Conservation (phyloP, 2,113 vertebrate genomes). For the Cynopterus brachyotis region DNA sequence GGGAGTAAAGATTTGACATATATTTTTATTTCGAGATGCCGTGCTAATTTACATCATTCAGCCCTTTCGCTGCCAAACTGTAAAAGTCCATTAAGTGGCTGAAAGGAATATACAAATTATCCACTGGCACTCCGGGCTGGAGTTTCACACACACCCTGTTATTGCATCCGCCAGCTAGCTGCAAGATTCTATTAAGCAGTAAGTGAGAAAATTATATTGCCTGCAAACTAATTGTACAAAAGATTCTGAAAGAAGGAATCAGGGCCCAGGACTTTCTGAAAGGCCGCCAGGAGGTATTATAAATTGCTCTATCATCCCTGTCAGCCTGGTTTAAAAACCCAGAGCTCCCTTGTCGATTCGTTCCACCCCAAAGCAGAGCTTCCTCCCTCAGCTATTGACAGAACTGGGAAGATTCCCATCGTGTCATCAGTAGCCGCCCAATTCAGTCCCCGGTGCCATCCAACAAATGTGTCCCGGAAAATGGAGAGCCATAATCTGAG, state of each 20-base stretch:
- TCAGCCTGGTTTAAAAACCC: conserved; percentile 70
- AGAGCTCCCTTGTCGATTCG: conserved; percentile 70
- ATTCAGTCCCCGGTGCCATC: conserved; percentile 54
- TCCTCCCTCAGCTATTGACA: conserved; percentile 57
- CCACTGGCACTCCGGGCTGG: conserved; percentile 76
- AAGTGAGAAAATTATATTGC: conserved; percentile 85
- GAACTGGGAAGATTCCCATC: conserved; percentile 58
- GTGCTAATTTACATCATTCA: conserved; percentile 78
- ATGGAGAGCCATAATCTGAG: conserved; percentile 13
- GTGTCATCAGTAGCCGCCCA: conserved; percentile 31
- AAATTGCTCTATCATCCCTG: conserved; percentile 69
- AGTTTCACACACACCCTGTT: conserved; percentile 72
- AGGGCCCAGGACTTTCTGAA: conserved; percentile 76
- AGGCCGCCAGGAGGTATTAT: conserved; percentile 77
- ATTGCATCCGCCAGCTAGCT: conserved; percentile 79
- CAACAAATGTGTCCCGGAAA: conserved; percentile 27
- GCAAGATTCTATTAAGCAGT: conserved; percentile 80
- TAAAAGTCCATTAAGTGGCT: conserved; percentile 82
- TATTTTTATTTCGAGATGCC: conserved; percentile 82
- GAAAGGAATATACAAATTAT: conserved; percentile 84
- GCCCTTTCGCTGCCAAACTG: conserved; percentile 81
- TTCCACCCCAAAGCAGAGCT: background rate
- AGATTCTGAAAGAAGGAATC: conserved; percentile 81
- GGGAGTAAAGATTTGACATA: conserved; percentile 68
- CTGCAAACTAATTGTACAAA: conserved; percentile 83